Evolutionary conservation across 1,140 invertebrate genomes (phyloP), one percentile per base, ranked within the genome.

Genomic region (Neelides sp.): DNA sequence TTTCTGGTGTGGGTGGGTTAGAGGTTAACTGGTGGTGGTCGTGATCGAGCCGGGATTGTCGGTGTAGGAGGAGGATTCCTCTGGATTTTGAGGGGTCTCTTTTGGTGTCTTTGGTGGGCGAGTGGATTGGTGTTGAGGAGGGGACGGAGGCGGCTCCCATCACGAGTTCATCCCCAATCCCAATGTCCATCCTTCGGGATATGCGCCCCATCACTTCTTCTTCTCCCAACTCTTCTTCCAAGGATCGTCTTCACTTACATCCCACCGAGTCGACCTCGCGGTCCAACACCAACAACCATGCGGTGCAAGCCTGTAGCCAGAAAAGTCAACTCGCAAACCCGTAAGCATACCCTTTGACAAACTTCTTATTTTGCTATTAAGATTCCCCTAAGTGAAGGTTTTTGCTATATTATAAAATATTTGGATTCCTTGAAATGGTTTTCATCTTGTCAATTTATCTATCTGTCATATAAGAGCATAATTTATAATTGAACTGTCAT

Each of bases 261-360:
- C 20, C 15, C 32, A 15, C 7, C 42, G n/a, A n/a, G 32, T 19
- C 20, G n/a, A 15, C 7, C 12, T 3, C 17, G 22, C 20, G 12
- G 24, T 27, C 26, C 15, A 7, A 2, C 13, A 5, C 23, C n/a
- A 10, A 8, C 10, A 43, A 57, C 28, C 39, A 57, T 57, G 55
- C 35, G 55, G 46, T 57, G 47, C 45, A 57, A 57, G 17, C 55
- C 55, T 12, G 55, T 57, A 4, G 55, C 55, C 26, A 48, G 55
- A 36, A 57, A 53, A 43, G 50, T 57, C 36, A 57, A 57, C 24
- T 32, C n/a, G n/a, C n/a, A n/a, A n/a, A n/a, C n/a, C n/a, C n/a
- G n/a, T n/a, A n/a, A n/a, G n/a, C n/a, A n/a, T n/a, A n/a, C n/a
- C n/a, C n/a, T n/a, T n/a, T n/a, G n/a, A n/a, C n/a, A n/a, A n/a